These are phyloP conservation scores for Petrosia ficiformis DNA, from an alignment of 37 sponge, comb jelly and placozoan genomes.

Conservation along the genomic window DNA sequence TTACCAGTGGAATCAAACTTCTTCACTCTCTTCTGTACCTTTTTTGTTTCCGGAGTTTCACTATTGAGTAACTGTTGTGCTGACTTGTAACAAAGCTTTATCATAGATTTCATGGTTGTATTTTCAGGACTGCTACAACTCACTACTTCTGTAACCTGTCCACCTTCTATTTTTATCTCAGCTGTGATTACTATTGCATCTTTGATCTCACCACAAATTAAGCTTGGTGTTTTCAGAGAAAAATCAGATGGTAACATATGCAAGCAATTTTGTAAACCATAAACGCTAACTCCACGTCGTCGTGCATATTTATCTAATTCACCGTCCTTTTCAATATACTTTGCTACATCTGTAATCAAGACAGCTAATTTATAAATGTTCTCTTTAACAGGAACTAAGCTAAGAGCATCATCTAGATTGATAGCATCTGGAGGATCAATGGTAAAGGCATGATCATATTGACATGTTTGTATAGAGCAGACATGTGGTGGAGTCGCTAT, in stretches of 20 bases:
- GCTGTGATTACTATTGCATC: neutral
- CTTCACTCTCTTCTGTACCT: neutral
- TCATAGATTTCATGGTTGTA: conserved; percentile 2
- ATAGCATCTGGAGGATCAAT: conserved; percentile 50
- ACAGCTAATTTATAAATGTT: conserved; percentile 42
- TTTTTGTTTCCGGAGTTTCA: neutral
- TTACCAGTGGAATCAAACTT: neutral
- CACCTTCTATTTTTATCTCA: neutral
- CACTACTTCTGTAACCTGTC: neutral
- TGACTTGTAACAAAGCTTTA: conserved; percentile 21
- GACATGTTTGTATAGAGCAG: neutral
- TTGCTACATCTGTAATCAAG: conserved; percentile 29
- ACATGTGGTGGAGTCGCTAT: neutral
- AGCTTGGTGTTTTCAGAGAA: neutral
- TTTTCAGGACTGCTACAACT: neutral
- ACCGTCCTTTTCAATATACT: neutral
- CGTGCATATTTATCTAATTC: conserved; percentile 7
- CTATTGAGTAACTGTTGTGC: conserved; percentile 21
- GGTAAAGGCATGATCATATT: conserved; percentile 26
- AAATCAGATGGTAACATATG: neutral
- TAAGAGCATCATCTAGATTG: conserved; percentile 48
- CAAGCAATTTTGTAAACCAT: neutral
- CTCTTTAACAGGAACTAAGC: neutral
- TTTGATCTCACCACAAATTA: neutral
- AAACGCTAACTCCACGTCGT: conserved; percentile 16